Evolutionary conservation across 2,888 invertebrate genomes (phyloP), one percentile per base, ranked within the genome.

Genomic region (Calliphora vomitoria): DNA sequence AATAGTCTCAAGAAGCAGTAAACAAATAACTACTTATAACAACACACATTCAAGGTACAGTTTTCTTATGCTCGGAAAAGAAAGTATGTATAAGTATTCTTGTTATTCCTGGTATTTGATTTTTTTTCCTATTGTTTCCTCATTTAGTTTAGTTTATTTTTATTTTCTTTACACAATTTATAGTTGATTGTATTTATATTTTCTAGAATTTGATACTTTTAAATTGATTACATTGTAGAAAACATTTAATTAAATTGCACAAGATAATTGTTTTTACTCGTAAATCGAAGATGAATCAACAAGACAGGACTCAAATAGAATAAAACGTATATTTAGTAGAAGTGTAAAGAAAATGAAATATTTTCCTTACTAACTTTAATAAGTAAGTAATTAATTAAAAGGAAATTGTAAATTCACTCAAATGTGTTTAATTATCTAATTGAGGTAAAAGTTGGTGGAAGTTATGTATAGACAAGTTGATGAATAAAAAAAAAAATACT

Each of bases 231-330:
- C 41, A 44, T 74, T 66, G 41, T 55, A 31, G 20, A 66, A 66
- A 74, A 55, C 81, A 82, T 82, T 82, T 74, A 82, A 82, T 82
- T 82, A 74, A 82, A 82, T 82, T 74, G 74, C 66, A 66, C 20
- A 31, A 74, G 10, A 55, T 82, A 15, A 82, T 72, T 72, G 64
- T 58, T 79, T 69, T 13, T 53, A 53, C 5, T 35, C 8, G 35
- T 41, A 35, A 47, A 44, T 68, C 8, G 20, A 31, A 79, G 11
- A 79, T 31, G 18, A 50, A 75, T 62, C 47, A 31, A 58, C n/a
- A 25, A 55, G n/a, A 15, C n/a, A 35, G 13, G 25, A 25, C 25
- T 25, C 25, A 15, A 74, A 58, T 1, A 10, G 35, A 35, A 71
- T 53, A 11, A 8, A 31, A 62, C 11, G 11, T 66, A 18, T n/a